These are phyloP conservation scores for Cervus canadensis DNA, from an alignment of 2,113 vertebrate genomes.

Conservation along the genomic window DNA sequence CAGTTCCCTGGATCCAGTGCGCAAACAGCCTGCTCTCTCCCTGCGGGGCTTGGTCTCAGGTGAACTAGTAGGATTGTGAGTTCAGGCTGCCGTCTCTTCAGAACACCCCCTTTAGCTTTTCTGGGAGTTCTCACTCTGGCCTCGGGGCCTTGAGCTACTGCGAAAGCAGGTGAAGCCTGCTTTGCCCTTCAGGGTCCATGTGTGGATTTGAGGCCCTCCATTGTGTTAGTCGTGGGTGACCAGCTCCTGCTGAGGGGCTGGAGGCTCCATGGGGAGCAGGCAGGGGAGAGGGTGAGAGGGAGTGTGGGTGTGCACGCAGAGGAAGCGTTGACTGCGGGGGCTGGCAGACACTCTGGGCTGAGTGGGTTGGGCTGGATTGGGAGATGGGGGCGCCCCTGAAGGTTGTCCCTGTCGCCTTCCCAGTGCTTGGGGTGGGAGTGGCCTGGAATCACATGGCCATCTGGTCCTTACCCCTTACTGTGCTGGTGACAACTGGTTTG, in stretches of 20 bases:
- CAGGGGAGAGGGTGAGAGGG: background rate
- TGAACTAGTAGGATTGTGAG: rapidly evolving
- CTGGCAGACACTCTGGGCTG: background rate
- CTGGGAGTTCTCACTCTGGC: background rate
- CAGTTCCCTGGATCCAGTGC: background rate
- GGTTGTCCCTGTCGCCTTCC: background rate
- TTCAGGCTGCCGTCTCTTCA: background rate
- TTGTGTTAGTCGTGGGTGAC: background rate
- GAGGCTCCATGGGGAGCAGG: background rate
- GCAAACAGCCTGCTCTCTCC: background rate
- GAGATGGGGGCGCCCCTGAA: background rate
- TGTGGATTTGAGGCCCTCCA: background rate
- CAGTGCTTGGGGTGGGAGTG: background rate
- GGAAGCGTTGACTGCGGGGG: rapidly evolving
- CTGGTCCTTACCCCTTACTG: slow-evolving; percentile 64
- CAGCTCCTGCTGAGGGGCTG: background rate
- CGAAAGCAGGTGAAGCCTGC: no score
- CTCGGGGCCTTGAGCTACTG: background rate
- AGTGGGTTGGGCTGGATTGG: background rate
- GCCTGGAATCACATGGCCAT: background rate
- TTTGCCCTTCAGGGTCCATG: background rate
- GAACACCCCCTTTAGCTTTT: background rate
- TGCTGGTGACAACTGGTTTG: slow-evolving; percentile 58
- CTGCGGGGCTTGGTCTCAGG: background rate
- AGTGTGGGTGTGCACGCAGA: rapidly evolving